Conservation (phyloP, 2,888 invertebrate genomes). For the Philereme vetulata region DNA sequence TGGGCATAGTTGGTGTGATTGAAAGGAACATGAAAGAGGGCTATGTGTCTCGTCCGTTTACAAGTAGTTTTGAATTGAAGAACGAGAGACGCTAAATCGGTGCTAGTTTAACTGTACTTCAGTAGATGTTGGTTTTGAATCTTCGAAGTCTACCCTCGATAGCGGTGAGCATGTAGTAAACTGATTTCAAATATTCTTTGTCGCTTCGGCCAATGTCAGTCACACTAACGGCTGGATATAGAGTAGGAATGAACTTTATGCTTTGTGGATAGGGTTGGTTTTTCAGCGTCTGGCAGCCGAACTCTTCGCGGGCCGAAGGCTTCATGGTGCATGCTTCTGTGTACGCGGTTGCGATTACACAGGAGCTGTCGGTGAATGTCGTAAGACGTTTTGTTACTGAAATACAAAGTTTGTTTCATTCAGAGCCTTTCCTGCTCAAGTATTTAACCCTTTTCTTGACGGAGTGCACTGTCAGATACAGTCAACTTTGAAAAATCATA, state of each 20-base stretch:
- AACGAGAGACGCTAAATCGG: too few species aligned
- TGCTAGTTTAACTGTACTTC: too few species aligned
- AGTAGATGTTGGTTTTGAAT: conserved; percentile 51
- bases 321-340: conserved; percentile 63
- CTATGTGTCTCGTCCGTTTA: too few species aligned
- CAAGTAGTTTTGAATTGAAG: too few species aligned
- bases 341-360: conserved; percentile 24
- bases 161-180: conserved; percentile 63
- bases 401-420: conserved; percentile 32
- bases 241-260: conserved; percentile 31
- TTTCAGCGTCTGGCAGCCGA: conserved; percentile 54
- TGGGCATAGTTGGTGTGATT: too few species aligned
- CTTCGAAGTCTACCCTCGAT: conserved; percentile 71
- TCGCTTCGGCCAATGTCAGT: conserved; percentile 61
- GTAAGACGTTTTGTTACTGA: conserved; percentile 54
- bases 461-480: too few species aligned
- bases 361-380: conserved; percentile 42
- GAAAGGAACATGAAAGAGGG: too few species aligned
- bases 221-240: conserved; percentile 51
- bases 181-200: conserved; percentile 57
- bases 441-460: too few species aligned
- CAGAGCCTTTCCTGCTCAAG: too few species aligned
- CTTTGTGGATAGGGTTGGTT: conserved; percentile 6
- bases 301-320: conserved; percentile 56
- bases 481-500: too few species aligned